Evolutionary conservation across 1,140 invertebrate genomes (phyloP).

Genomic region (Parapsyche elsis): DNA sequence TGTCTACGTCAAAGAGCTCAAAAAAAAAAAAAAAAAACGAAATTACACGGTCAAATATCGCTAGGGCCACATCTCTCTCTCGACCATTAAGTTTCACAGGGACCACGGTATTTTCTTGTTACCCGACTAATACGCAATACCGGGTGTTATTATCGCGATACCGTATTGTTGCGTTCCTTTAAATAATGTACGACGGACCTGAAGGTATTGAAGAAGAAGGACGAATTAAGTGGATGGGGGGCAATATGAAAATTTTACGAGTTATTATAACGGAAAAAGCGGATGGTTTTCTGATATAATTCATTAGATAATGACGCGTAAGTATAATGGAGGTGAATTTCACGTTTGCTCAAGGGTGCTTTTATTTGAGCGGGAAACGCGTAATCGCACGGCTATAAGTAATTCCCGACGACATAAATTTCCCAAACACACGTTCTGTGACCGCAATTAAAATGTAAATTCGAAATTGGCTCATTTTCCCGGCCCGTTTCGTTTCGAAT

Average conservation of each 20-base stretch:
- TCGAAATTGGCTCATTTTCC: slow-evolving; percentile 21
- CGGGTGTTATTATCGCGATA: slow-evolving; percentile 22
- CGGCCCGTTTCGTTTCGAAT: background rate
- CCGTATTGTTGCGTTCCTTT: slow-evolving; percentile 15
- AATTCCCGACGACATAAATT: slow-evolving; percentile 7
- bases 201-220: background rate
- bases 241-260: slow-evolving; percentile 18
- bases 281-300: slow-evolving; percentile 41
- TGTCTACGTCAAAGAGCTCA: slow-evolving; percentile 34
- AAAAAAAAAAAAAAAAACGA: slow-evolving; percentile 6
- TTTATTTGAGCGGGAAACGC: background rate
- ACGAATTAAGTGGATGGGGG: too few relatives aligned
- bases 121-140: background rate
- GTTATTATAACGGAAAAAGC: background rate
- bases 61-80: background rate
- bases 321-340: slow-evolving; percentile 32
- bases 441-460: slow-evolving; percentile 44
- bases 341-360: background rate
- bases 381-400: background rate
- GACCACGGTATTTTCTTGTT: slow-evolving; percentile 54
- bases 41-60: slow-evolving; percentile 38
- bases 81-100: slow-evolving; percentile 28
- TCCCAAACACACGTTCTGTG: slow-evolving; percentile 3
- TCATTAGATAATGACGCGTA: slow-evolving; percentile 38
- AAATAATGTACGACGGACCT: slow-evolving; percentile 6